Percentiles rank a stretch among this genome's conserved stretches.
Evolutionary conservation across 2,797 vertebrate genomes (phyloP).

Genomic region (Premnoplex brunnescens): DNA sequence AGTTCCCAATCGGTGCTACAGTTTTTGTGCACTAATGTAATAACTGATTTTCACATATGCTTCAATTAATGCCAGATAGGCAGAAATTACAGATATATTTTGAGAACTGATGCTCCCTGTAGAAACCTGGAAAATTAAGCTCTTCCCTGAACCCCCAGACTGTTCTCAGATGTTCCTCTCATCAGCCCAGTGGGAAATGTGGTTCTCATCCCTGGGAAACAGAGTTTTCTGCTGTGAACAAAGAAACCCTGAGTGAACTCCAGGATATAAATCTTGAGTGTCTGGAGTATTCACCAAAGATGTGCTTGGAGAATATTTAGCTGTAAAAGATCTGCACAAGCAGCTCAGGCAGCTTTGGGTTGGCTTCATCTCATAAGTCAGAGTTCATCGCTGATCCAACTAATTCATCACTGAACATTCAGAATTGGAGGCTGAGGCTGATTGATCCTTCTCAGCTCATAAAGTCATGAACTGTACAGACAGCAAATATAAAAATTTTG

Average conservation of each 20-base stretch:
- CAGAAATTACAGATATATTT: not conserved
- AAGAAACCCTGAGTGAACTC: not conserved
- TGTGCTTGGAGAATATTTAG: not conserved
- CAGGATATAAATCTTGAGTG: not conserved
- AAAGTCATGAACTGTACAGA: not conserved
- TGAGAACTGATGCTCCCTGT: not conserved
- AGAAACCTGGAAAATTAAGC: not conserved
- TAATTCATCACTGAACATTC: not conserved
- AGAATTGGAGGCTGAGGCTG: not conserved
- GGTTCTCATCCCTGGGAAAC: not conserved
- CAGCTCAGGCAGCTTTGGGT: not conserved
- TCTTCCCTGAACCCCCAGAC: not conserved
- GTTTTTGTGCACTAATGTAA: not conserved
- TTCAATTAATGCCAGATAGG: not conserved
- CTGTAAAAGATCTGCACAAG: not conserved
- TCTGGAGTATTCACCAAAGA: not conserved
- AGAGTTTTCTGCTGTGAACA: not conserved
- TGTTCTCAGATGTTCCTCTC: not conserved
- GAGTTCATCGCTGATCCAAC: not conserved
- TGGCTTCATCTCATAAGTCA: not conserved
- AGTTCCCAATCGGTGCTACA: not conserved
- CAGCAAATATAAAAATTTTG: not conserved
- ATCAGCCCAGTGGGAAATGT: not conserved
- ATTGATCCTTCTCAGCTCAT: not conserved
- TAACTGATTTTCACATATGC: not conserved